Percentiles rank a stretch among this genome's conserved stretches.
Conservation (phyloP, 2,888 invertebrate species). For the Yponomeuta sedellus region DNA sequence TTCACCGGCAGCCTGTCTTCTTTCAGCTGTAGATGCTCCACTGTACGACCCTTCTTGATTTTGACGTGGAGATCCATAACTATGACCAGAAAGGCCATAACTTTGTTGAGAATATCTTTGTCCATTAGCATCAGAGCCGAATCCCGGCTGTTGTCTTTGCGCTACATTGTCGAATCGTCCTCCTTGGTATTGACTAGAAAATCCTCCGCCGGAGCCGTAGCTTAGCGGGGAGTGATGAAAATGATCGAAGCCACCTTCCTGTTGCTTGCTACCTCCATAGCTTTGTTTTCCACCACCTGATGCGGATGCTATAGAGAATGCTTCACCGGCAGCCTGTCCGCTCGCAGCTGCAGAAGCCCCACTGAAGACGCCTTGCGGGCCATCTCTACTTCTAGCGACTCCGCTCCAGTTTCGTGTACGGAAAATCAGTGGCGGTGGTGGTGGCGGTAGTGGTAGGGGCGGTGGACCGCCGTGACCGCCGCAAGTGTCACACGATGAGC, state of each 20-base stretch:
- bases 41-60: too few species aligned
- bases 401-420: slow-evolving; percentile 53
- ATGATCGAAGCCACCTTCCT: background rate
- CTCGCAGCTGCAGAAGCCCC: slow-evolving; percentile 40
- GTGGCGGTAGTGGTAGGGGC: slow-evolving; percentile 23
- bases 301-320: slow-evolving; percentile 35
- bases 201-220: background rate
- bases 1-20: slow-evolving; percentile 32
- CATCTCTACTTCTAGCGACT: slow-evolving; percentile 34
- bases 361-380: slow-evolving; percentile 44
- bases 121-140: slow-evolving; percentile 15
- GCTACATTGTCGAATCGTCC: background rate
- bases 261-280: slow-evolving; percentile 14
- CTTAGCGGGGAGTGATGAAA: background rate
- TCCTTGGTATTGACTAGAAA: slow-evolving; percentile 6
- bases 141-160: slow-evolving; percentile 1
- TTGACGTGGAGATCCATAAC: background rate
- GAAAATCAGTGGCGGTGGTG: slow-evolving; percentile 33
- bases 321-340: slow-evolving; percentile 34
- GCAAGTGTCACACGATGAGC: slow-evolving; percentile 34
- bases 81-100: background rate
- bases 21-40: slow-evolving; percentile 40
- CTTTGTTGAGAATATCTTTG: slow-evolving; percentile 14
- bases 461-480: slow-evolving; percentile 23
- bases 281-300: background rate